Evolutionary conservation across 2,113 vertebrate species (phyloP).

Genomic region (Pedionomus torquatus): DNA sequence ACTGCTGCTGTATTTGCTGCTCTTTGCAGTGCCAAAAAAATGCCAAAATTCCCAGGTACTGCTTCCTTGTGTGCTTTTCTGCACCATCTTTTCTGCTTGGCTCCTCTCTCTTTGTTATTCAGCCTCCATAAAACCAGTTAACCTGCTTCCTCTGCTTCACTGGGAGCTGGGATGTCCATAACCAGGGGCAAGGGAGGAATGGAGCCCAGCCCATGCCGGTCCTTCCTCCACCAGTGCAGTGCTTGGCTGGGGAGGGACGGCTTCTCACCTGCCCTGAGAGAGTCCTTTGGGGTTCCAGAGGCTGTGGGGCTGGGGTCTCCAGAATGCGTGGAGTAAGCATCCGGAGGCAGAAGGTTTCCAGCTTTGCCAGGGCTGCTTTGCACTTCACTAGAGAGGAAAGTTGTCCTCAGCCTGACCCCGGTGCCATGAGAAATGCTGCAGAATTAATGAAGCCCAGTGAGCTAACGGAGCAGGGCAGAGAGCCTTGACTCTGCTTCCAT

Average conservation of each 20-base stretch:
- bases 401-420: neutral
- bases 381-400: neutral
- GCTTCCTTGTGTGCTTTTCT: neutral
- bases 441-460: neutral
- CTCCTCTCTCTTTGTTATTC: neutral
- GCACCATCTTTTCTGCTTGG: neutral
- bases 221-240: fast-evolving
- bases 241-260: too few relatives aligned
- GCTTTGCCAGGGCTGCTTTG: neutral
- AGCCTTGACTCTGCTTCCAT: neutral
- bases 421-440: neutral
- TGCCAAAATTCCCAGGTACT: neutral
- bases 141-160: neutral
- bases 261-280: fast-evolving
- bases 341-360: neutral
- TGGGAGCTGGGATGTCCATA: neutral
- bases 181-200: fast-evolving
- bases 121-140: neutral
- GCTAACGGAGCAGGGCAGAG: neutral
- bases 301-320: neutral
- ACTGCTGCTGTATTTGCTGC: neutral
- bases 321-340: neutral
- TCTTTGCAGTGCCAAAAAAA: neutral
- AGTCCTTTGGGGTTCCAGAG: fast-evolving
- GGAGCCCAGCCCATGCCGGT: neutral